Evolutionary conservation across 2,797 vertebrate genomes (phyloP).

Genomic region (Todus mexicanus): DNA sequence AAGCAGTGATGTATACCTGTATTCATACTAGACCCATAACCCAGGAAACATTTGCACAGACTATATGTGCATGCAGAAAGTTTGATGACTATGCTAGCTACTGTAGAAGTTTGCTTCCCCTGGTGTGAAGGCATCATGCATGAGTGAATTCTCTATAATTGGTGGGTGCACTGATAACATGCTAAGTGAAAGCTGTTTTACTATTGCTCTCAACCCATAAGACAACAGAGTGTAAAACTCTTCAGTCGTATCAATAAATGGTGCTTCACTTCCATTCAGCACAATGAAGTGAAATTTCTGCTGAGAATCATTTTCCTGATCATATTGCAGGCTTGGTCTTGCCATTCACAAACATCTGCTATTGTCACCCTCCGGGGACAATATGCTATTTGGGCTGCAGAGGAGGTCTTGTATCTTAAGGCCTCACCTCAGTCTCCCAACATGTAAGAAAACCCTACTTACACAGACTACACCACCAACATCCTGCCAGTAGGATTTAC

Average conservation of each 20-base stretch:
- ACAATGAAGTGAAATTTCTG: slow-evolving; percentile 46
- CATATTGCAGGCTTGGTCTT: background rate
- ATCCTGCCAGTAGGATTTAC: background rate
- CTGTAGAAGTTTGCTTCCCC: slow-evolving; percentile 32
- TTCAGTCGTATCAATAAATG: slow-evolving; percentile 53
- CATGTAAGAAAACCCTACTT: background rate
- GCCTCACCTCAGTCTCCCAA: background rate
- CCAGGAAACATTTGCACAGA: background rate
- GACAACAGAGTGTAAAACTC: slow-evolving; percentile 29
- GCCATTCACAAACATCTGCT: slow-evolving; percentile 15
- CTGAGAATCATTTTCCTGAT: slow-evolving; percentile 44
- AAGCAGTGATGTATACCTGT: background rate
- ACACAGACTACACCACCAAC: background rate
- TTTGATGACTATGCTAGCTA: slow-evolving; percentile 4
- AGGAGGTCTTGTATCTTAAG: background rate
- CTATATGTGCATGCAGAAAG: background rate
- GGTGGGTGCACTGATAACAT: background rate
- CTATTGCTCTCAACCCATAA: slow-evolving; percentile 37
- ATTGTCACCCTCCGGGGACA: background rate
- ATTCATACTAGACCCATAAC: background rate
- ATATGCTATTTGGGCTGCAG: background rate
- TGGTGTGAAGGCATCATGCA: background rate
- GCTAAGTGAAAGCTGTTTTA: slow-evolving; percentile 50
- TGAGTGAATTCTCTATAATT: slow-evolving; percentile 12
- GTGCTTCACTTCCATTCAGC: slow-evolving; percentile 44